A percentile compares a stretch with the other conserved stretches of the same genome.
Evolutionary conservation across 2,113 vertebrate genomes (phyloP).

Genomic region (Cephalophus harveyi): DNA sequence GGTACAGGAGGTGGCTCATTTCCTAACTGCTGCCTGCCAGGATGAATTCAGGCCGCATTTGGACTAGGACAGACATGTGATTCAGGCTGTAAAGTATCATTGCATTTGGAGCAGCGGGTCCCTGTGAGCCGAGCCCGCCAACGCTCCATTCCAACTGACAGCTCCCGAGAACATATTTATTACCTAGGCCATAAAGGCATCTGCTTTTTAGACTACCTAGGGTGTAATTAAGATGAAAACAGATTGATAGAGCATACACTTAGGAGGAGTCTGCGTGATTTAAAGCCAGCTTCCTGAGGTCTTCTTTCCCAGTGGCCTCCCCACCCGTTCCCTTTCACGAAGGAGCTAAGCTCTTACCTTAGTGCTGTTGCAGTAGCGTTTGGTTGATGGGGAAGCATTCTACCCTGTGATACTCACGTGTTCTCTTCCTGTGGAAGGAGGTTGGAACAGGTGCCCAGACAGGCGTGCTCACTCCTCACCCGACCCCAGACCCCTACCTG

Average conservation of each 20-base stretch:
- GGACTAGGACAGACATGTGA: neutral
- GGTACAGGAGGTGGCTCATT: neutral
- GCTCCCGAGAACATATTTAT: conserved; percentile 1
- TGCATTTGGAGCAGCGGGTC: neutral
- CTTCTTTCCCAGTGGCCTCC: neutral
- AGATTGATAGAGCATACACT: neutral
- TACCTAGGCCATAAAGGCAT: conserved; percentile 47
- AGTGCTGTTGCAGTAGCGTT: too few species aligned
- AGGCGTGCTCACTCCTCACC: neutral
- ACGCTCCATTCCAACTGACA: neutral
- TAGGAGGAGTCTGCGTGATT: conserved; percentile 21
- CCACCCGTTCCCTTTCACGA: neutral
- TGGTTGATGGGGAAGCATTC: neutral
- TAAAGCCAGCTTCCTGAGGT: conserved; percentile 36
- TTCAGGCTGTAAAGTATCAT: neutral
- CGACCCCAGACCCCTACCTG: neutral
- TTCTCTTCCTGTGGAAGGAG: neutral
- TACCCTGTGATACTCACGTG: accelerated
- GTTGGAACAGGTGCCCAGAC: neutral
- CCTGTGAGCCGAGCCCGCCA: neutral
- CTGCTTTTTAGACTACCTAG: conserved; percentile 60
- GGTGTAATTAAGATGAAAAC: conserved; percentile 54
- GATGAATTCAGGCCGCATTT: accelerated
- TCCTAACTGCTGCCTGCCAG: neutral
- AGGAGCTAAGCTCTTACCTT: neutral